Base-by-base conservation (phyloP, 2,888 invertebrate genomes). In the Torymus tubicola region DNA sequence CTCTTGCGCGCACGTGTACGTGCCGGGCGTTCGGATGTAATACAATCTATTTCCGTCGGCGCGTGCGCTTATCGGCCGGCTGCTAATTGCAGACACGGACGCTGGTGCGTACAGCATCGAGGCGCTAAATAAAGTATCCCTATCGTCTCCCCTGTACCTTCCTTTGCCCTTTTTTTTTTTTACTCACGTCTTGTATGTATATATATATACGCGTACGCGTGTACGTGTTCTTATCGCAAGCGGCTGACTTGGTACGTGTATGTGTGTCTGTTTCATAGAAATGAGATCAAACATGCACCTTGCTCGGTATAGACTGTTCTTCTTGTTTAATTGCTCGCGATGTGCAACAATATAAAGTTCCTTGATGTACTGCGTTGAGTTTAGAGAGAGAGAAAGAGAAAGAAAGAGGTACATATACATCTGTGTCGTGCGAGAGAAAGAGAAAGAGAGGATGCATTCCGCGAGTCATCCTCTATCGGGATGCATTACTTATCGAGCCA, bases 401-500 rank as follows among this genome's bases (percentile, higher is more conserved):
- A 21, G 31, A 31, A 4, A 31, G 3, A 31, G 5, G 31, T 5
- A 21, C 21, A 21, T 21, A 21, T 31, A 5, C 1, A 31, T 5
- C 4, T 5, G 31, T 31, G 31, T 31, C 31, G 31, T 31, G 31
- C 31, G 3, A 31, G 31, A 31, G 21, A 21, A 21, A 21, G 21
- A 21, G 21, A 1, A 2, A 21, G 31, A 31, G 31, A 31, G 3
- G 5, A 5, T 5, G 31, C 31, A 31, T 31, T 31, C 31, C 31
- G 84, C 84, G 84, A 82, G 86, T 88, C 87, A 86, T 86, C 82
- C 86, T 31, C 31, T 86, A 87, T 87, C 87, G 84, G 81, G 85
- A 83, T 85, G 85, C 86, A 88, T 88, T 88, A 87, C 86, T 88
- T 87, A 87, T 88, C 86, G 84, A 84, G 84, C 85, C 24, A 60